These are phyloP conservation scores for Agelas oroides DNA, from an alignment of 37 sponge, comb jelly and placozoan genomes.

Conservation along the genomic window DNA sequence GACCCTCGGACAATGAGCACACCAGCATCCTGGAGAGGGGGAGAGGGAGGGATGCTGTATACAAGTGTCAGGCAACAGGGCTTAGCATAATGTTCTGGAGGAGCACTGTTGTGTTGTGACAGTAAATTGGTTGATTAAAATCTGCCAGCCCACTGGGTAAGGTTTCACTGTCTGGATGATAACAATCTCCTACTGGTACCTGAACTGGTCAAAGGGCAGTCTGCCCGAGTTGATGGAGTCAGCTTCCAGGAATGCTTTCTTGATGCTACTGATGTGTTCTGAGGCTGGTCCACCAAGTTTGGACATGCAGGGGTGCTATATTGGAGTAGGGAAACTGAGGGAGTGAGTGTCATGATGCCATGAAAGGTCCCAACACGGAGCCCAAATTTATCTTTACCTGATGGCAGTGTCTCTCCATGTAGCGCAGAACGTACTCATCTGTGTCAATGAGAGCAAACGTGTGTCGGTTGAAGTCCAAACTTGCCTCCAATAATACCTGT, in stretches of 20 bases:
- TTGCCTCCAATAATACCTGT: slow-evolving; percentile 92
- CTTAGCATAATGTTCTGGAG: no score
- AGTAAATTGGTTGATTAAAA: no score
- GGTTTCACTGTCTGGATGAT: no score
- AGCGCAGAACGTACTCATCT: slow-evolving; percentile 95
- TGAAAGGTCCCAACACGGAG: no score
- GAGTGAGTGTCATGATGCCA: no score
- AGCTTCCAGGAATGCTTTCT: slow-evolving; percentile 36
- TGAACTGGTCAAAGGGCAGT: slow-evolving; percentile 63
- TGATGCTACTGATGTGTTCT: slow-evolving; percentile 32
- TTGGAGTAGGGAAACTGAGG: slow-evolving; percentile 86
- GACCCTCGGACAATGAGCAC: slow-evolving; percentile 48
- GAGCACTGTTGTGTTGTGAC: no score
- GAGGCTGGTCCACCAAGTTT: slow-evolving; percentile 77
- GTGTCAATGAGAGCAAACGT: slow-evolving; percentile 88
- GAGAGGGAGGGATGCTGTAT: no score
- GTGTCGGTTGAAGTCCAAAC: slow-evolving; percentile 87
- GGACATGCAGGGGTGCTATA: slow-evolving; percentile 53
- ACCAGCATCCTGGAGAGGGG: slow-evolving; percentile 53
- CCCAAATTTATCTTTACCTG: slow-evolving; percentile 17
- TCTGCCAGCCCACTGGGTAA: no score
- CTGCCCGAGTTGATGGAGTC: slow-evolving; percentile 49
- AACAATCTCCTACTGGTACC: neutral
- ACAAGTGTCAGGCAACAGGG: no score
- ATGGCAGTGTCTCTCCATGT: slow-evolving; percentile 88